Conservation (phyloP, 2,888 invertebrate genomes). For the Erebia aethiops region DNA sequence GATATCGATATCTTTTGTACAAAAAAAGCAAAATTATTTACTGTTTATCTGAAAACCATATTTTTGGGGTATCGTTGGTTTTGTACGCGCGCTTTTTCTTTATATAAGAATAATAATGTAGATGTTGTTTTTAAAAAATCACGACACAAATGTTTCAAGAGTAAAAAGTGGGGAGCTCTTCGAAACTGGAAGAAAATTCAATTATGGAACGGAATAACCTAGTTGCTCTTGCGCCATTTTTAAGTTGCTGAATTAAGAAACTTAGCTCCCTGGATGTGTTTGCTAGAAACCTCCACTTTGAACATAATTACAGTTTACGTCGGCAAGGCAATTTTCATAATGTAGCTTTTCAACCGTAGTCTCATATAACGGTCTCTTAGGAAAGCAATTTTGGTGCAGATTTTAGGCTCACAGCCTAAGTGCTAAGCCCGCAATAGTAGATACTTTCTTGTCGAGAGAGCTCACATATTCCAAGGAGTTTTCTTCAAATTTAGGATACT, state of each 20-base stretch:
- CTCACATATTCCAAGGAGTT: not conserved
- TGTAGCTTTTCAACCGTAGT: conserved; percentile 43
- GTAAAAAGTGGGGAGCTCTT: too few species aligned
- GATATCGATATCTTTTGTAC: conserved; percentile 10
- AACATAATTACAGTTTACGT: conserved; percentile 52
- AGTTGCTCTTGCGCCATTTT: not conserved
- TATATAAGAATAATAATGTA: not conserved
- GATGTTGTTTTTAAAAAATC: not conserved
- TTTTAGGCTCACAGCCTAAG: conserved; percentile 23
- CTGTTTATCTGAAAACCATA: conserved; percentile 12
- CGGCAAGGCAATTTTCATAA: conserved; percentile 55
- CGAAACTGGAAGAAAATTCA: too few species aligned
- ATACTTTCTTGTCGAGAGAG: not conserved
- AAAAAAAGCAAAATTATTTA: not conserved
- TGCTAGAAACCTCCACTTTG: conserved; percentile 48
- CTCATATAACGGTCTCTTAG: conserved; percentile 42
- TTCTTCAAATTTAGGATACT: too few species aligned
- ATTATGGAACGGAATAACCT: too few species aligned
- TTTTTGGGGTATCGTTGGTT: not conserved
- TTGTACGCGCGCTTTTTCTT: not conserved
- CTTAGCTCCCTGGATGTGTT: conserved; percentile 41
- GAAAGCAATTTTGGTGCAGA: conserved; percentile 41
- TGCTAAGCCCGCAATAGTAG: conserved; percentile 10
- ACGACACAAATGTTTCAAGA: not conserved
- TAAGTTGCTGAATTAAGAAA: not conserved